Percentiles rank a stretch among this genome's conserved stretches.
Conservation (phyloP, 2,888 invertebrate species). For the Stenodema calcarata region DNA sequence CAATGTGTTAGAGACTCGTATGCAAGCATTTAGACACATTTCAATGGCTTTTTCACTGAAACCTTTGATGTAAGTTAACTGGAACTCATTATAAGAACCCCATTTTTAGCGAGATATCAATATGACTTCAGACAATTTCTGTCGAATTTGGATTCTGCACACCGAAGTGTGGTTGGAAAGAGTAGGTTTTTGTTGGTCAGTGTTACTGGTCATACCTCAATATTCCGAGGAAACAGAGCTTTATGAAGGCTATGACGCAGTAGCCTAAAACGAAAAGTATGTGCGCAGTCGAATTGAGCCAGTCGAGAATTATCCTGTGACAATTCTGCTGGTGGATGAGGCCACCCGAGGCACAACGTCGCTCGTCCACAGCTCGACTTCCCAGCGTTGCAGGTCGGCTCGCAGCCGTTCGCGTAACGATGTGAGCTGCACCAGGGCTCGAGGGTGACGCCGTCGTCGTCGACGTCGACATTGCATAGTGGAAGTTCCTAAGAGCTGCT, state of each 20-base stretch:
- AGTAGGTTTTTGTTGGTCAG: no score
- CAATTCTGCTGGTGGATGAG: slow-evolving; percentile 66
- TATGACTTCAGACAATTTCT: no score
- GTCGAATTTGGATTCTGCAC: no score
- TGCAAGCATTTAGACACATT: no score
- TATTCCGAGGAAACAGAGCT: slow-evolving; percentile 86
- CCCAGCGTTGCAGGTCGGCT: slow-evolving; percentile 52
- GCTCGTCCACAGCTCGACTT: slow-evolving; percentile 49
- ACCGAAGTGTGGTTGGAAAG: no score
- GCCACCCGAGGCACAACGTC: slow-evolving; percentile 63
- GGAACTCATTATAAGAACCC: no score
- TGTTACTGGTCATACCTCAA: slow-evolving; percentile 65
- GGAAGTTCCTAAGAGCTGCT: slow-evolving; percentile 53
- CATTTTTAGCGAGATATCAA: no score
- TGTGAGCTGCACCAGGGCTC: slow-evolving; percentile 11
- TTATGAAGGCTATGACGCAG: slow-evolving; percentile 87
- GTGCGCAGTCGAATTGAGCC: slow-evolving; percentile 81
- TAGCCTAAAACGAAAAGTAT: slow-evolving; percentile 82
- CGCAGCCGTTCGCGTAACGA: slow-evolving; percentile 49
- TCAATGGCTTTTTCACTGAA: no score
- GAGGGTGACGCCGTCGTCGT: slow-evolving; percentile 54
- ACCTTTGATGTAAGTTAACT: no score
- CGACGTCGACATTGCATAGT: slow-evolving; percentile 54
- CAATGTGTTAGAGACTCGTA: no score
- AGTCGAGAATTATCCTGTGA: slow-evolving; percentile 67